These are phyloP conservation scores for Philopotamus ludificatus DNA, from an alignment of 1,140 invertebrate genomes.

Conservation along the genomic window DNA sequence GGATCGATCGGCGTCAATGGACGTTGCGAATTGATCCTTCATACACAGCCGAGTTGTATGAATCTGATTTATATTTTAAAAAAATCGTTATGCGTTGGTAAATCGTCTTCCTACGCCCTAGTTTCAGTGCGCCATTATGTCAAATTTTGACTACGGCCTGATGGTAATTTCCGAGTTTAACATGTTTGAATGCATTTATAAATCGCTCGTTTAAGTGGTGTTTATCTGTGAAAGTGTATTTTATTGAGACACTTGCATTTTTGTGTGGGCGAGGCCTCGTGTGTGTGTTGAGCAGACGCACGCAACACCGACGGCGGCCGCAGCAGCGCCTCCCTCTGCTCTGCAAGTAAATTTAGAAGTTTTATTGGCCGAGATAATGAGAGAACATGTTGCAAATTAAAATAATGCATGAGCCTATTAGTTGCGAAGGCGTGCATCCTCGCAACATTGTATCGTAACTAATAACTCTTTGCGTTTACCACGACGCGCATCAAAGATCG, in stretches of 20 bases:
- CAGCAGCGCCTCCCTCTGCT: background rate
- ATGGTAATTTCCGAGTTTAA: constrained; percentile 5
- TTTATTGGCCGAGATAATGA: constrained; percentile 28
- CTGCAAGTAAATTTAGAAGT: constrained; percentile 23
- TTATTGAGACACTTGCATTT: constrained; percentile 31
- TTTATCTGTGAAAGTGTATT: constrained; percentile 32
- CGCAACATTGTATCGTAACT: no score
- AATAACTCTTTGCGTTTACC: no score
- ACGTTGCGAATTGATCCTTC: no score
- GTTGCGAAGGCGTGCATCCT: constrained; percentile 15
- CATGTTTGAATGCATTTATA: constrained; percentile 20
- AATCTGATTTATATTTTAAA: no score
- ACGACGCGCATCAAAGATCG: no score
- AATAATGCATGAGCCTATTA: constrained; percentile 33
- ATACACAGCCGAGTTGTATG: no score
- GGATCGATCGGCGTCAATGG: no score
- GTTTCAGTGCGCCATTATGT: background rate
- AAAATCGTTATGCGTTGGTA: no score
- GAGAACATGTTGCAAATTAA: constrained; percentile 30
- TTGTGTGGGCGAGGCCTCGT: constrained; percentile 19
- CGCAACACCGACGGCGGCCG: constrained; percentile 13
- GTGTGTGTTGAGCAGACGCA: constrained; percentile 1
- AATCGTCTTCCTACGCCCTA: constrained; percentile 9
- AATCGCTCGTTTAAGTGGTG: constrained; percentile 28
- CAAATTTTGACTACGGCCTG: constrained; percentile 1